phyloP scores from a whole-genome alignment of 2,113 vertebrate genomes.

The Canis aureus region DNA sequence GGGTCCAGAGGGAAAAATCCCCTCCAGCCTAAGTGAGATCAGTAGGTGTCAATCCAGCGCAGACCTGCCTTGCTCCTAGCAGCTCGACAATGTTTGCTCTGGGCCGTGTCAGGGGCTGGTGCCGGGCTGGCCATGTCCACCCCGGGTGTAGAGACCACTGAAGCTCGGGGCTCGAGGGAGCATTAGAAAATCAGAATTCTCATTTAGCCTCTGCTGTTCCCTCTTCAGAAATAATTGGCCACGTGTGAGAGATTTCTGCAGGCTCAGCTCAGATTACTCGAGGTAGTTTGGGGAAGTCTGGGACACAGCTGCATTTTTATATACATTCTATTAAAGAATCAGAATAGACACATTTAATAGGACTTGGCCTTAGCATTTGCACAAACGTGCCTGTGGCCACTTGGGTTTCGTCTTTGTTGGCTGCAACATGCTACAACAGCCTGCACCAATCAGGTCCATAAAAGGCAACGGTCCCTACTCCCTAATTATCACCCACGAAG shows the following conservation, averaged over 20 bases:
- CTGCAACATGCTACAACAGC: background rate
- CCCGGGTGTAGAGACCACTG: accelerated
- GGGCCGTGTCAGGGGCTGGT: background rate
- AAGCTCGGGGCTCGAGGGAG: accelerated
- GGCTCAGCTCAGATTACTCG: background rate
- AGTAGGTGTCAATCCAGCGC: accelerated
- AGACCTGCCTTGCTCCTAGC: too few relatives aligned
- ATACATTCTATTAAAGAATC: background rate
- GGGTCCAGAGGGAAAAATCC: accelerated
- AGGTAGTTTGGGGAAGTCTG: background rate
- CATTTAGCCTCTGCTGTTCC: accelerated
- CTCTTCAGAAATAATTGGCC: background rate
- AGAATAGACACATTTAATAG: background rate
- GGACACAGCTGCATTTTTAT: background rate
- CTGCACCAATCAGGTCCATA: background rate
- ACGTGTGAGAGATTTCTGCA: background rate
- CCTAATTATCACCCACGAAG: background rate
- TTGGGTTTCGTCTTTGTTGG: background rate
- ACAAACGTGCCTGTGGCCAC: background rate
- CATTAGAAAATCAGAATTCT: background rate
- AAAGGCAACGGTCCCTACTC: background rate
- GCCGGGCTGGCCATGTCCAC: accelerated
- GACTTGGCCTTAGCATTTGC: background rate
- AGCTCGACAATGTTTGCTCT: too few relatives aligned
- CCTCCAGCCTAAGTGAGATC: too few relatives aligned